Percentiles rank a stretch among this genome's conserved stretches.
phyloP scores from a whole-genome alignment of 2,797 vertebrate species.

The Corythornis leucogaster region DNA sequence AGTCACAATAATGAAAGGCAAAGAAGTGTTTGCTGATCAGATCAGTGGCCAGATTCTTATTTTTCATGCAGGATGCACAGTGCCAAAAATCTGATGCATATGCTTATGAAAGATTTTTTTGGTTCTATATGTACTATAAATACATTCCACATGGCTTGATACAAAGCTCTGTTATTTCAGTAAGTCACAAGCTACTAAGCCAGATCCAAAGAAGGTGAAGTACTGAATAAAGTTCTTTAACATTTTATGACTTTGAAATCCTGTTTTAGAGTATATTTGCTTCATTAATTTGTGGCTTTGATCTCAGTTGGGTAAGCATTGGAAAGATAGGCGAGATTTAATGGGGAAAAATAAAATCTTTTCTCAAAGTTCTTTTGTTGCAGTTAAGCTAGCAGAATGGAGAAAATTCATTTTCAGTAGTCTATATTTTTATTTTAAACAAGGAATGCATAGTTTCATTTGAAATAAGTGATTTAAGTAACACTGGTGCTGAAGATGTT shows the following conservation, averaged over 20 bases:
- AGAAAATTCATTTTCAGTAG: not conserved
- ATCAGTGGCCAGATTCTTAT: constrained; percentile 41
- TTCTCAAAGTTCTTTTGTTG: not conserved
- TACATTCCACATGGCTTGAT: constrained; percentile 59
- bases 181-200: constrained; percentile 55
- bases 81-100: constrained; percentile 59
- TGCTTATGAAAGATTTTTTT: constrained; percentile 56
- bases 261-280: constrained; percentile 9
- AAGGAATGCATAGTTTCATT: not conserved
- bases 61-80: constrained; percentile 25
- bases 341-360: not conserved
- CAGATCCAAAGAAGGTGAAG: constrained; percentile 53
- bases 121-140: constrained; percentile 51
- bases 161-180: constrained; percentile 61
- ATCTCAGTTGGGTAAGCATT: constrained; percentile 17
- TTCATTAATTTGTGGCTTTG: constrained; percentile 52
- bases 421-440: not conserved
- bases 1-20: constrained; percentile 1
- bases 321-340: constrained; percentile 7
- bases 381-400: not conserved
- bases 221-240: constrained; percentile 46
- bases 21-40: constrained; percentile 25
- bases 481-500: not conserved
- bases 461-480: not conserved
- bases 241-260: constrained; percentile 44